These are phyloP conservation scores for Aselliscus stoliczkanus DNA, from an alignment of 2,797 vertebrate genomes.

Conservation along the genomic window DNA sequence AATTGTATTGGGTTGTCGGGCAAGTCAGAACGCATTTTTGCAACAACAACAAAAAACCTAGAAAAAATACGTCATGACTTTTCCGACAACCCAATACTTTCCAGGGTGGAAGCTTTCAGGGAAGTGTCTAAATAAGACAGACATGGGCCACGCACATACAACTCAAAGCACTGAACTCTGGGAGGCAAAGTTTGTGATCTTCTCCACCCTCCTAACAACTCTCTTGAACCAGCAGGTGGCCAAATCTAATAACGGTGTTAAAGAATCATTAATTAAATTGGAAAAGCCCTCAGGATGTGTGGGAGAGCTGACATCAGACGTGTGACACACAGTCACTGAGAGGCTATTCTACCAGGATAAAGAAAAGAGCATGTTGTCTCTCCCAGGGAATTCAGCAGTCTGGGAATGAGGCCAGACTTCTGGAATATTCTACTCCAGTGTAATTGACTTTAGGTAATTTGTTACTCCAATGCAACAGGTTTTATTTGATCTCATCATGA, in stretches of 20 bases:
- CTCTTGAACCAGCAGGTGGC: neutral
- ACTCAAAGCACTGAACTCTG: neutral
- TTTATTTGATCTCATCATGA: neutral
- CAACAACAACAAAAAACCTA: no score
- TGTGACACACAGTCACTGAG: neutral
- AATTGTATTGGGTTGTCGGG: no score
- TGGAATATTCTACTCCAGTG: neutral
- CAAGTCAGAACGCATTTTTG: no score
- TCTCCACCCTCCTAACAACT: neutral
- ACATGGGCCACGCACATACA: neutral
- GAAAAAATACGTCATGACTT: no score
- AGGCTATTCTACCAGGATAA: neutral
- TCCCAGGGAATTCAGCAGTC: conserved; percentile 1
- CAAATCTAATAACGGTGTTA: neutral
- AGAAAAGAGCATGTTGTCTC: neutral
- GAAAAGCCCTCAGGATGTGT: neutral
- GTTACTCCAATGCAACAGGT: neutral
- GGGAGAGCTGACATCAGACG: neutral
- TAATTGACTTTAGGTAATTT: neutral
- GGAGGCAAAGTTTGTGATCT: neutral
- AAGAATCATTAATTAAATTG: neutral
- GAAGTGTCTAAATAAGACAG: neutral
- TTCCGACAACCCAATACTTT: no score
- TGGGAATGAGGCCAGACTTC: conserved; percentile 23
- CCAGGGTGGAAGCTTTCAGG: neutral